These are phyloP conservation scores for Australoheros facetus DNA, from an alignment of 2,797 vertebrate species.

Conservation along the genomic window DNA sequence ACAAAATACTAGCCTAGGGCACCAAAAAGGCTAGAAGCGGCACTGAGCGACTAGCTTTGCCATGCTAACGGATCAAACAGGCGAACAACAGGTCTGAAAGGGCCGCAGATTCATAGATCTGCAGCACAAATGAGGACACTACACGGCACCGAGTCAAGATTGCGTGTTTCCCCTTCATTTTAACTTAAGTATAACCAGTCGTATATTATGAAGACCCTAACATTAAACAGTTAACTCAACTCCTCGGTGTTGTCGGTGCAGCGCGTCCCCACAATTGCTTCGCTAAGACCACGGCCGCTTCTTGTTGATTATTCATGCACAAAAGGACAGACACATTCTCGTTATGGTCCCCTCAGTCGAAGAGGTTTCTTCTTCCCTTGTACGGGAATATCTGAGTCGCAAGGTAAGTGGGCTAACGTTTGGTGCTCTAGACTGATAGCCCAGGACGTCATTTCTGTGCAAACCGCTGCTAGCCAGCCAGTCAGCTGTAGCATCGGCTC, in stretches of 20 bases:
- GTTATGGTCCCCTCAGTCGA: conserved; percentile 79
- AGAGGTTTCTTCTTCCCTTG: conserved; percentile 90
- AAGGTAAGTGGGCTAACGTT: conserved; percentile 81
- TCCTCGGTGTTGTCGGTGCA: not conserved
- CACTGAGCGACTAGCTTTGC: not conserved
- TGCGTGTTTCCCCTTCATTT: not conserved
- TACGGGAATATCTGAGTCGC: conserved; percentile 91
- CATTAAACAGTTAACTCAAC: not conserved
- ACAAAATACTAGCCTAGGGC: not conserved
- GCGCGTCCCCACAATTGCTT: not conserved
- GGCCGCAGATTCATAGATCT: not conserved
- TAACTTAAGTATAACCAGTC: not conserved
- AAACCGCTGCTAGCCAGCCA: not conserved
- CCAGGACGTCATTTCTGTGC: not conserved
- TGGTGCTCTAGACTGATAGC: not conserved
- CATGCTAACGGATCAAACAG: conserved; percentile 52
- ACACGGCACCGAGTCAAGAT: not conserved
- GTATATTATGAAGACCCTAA: not conserved
- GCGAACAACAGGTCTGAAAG: not conserved
- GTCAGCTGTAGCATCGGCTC: not conserved
- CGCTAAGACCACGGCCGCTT: not conserved
- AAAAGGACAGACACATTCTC: not conserved
- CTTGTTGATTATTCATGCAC: not conserved
- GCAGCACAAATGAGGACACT: not conserved
- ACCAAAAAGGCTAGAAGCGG: not conserved